Evolutionary conservation across 2,888 invertebrate species (phyloP), one percentile per base, ranked within the genome.

Genomic region (Drosophila percnosoma): DNA sequence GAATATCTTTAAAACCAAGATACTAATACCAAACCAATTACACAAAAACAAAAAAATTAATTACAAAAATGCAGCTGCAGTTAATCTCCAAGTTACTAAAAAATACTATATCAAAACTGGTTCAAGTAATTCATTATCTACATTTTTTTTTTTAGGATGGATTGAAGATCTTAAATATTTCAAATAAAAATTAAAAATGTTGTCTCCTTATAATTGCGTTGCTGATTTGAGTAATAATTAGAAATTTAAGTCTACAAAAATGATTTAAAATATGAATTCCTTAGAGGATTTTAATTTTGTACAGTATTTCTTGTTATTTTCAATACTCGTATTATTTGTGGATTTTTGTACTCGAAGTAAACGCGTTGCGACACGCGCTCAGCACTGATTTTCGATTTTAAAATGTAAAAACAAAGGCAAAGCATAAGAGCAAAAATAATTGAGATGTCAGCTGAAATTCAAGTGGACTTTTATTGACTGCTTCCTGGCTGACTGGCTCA

Each of bases 401-500:
- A 40, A 61, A 51, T 45, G 64, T 49, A 52, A 52, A 59, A 45
- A 65, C 36, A 31, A 78, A 57, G 60, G 45, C 48, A 68, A 74
- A 78, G 75, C 60, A 71, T 75, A 78, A 78, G 76, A 75, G 75
- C 59, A 79, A 82, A 83, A 87, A 88, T 87, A 88, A 87, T 87
- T 87, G 87, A 87, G 83, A 82, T 87, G 87, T 88, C 87, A 86
- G 83, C 79, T 78, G 66, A 80, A 87, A 87, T 84, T 83, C 74
- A 88, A 88, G 87, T 82, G 83, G 87, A 86, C 88, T 88, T 88
- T 88, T 87, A 87, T 88, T 86, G 89, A 88, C 87, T 87, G 74
- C 65, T 84, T 85, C 71, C 74, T 66, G 82, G 71, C 72, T 75
- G 74, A 58, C 57, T 77, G 73, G 24, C 59, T 65, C 53, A 7